Evolutionary conservation across 2,113 vertebrate species (phyloP).

Genomic region (Misgurnus anguillicaudatus): DNA sequence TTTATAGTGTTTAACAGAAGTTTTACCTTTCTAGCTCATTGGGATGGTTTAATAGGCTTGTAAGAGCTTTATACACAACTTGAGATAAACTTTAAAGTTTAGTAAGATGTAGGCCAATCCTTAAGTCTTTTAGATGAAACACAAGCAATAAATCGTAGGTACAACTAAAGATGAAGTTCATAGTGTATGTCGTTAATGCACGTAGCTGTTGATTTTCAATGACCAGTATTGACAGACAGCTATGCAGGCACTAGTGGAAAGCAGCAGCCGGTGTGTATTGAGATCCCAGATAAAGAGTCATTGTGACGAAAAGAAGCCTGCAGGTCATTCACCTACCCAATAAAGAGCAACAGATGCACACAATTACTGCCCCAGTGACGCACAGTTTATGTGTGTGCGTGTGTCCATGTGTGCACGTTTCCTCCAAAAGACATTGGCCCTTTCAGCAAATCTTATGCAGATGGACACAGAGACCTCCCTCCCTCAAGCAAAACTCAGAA

Average conservation of each 20-base stretch:
- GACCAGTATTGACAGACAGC: conserved; percentile 2
- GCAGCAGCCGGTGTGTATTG: conserved; percentile 30
- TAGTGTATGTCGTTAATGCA: too few species aligned
- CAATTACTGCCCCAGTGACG: conserved; percentile 58
- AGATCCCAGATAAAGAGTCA: conserved; percentile 46
- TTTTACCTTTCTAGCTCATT: too few species aligned
- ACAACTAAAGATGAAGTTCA: too few species aligned
- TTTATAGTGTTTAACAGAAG: too few species aligned
- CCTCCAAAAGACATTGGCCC: conserved; percentile 4
- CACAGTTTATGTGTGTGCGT: conserved; percentile 22
- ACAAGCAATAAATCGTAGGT: too few species aligned
- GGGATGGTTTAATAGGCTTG: too few species aligned
- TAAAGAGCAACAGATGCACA: conserved; percentile 66
- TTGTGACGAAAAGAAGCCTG: conserved; percentile 55
- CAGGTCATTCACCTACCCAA: conserved; percentile 66
- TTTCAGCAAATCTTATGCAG: conserved; percentile 6
- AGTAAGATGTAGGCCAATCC: too few species aligned
- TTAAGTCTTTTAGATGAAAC: too few species aligned
- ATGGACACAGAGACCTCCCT: conserved; percentile 23
- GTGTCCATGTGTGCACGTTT: conserved; percentile 11
- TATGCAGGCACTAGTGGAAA: background rate
- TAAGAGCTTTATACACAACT: too few species aligned
- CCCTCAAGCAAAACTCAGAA: conserved; percentile 17
- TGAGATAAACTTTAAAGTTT: too few species aligned
- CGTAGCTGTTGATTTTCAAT: background rate